Base-by-base conservation (phyloP, 2,888 invertebrate species). In the Zygogramma bicolorata region DNA sequence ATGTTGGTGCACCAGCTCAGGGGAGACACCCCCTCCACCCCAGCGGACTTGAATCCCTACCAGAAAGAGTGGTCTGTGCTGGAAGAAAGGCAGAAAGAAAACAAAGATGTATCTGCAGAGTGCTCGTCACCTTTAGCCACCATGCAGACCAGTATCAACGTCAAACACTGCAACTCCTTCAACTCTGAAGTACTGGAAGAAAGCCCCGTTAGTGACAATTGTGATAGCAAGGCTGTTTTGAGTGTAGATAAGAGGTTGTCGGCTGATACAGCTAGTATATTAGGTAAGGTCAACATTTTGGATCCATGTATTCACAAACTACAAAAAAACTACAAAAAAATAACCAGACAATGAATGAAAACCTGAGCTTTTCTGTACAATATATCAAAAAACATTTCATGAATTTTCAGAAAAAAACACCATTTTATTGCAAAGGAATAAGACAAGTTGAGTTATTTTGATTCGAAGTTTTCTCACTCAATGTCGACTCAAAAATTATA, bases 1-100 rank as follows among this genome's bases (percentile, higher is more conserved):
- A 88, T 93, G 79, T 87, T 93, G 75, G 91, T 93, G 71, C 91
- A 93, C 70, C 92, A 92, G 83, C 86, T 92, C 75, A 88, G 90
- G 10, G 89, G 82, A 22, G 85, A 85, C 25, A 78, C 80, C 49
- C 77, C 80, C 20, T 62, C 65, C 2, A 58, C 75, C 15, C 71
- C 79, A 5, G 60, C 70, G 10, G 76, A 79, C 27, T 67, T 73
- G 31, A 77, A 78, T 8, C 59, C 70, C 13, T 72, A 72, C 60
- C 69, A 77, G 15, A 77, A 73, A 46, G 77, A 75, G 42, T 71
- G 77, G 59, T 71, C 75, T 49, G 49, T 71, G 8, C 70, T 65
- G 5, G 72, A 70, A n/a, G 72, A 71, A 2, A 46, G 69, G 5
- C 72, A 66, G 5, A 69, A 71, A 20, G 69, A 58, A 49, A 60